phyloP scores from a whole-genome alignment of 2,888 invertebrate genomes.

The Helobdella robusta region DNA sequence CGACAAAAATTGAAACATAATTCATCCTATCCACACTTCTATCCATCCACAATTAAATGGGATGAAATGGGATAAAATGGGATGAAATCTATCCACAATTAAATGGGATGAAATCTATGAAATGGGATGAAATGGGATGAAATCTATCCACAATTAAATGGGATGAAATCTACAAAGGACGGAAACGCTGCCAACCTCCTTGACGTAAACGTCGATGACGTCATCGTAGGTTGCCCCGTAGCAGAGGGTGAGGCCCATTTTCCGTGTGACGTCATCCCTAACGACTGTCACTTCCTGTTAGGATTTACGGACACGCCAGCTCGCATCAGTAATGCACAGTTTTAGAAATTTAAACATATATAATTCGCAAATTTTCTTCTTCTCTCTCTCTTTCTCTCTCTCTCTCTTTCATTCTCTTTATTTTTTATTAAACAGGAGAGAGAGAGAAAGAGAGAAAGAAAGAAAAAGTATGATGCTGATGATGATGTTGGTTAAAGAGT shows the following conservation, averaged over 20 bases:
- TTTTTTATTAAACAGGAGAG: neutral
- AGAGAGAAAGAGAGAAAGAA: neutral
- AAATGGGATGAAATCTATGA: too few relatives aligned
- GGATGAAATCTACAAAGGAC: too few relatives aligned
- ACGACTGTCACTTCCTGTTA: slow-evolving; percentile 60
- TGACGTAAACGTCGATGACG: slow-evolving; percentile 61
- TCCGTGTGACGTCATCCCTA: slow-evolving; percentile 56
- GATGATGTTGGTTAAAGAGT: neutral
- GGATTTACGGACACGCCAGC: too few relatives aligned
- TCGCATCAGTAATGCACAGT: too few relatives aligned
- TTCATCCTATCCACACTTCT: too few relatives aligned
- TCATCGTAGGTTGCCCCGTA: slow-evolving; percentile 58
- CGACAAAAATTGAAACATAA: neutral
- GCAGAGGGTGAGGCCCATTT: slow-evolving; percentile 62
- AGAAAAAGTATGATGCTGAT: neutral
- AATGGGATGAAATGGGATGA: too few relatives aligned
- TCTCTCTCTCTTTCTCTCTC: neutral
- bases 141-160: too few relatives aligned
- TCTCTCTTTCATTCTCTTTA: neutral
- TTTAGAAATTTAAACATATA: neutral
- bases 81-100: too few relatives aligned
- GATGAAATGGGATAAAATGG: too few relatives aligned
- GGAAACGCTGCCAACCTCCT: slow-evolving; percentile 51
- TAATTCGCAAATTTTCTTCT: neutral
- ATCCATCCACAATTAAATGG: too few relatives aligned